Percentiles rank a stretch among this genome's conserved stretches.
Conservation (phyloP, 2,113 vertebrate species). For the Hippocampus guttulatus region DNA sequence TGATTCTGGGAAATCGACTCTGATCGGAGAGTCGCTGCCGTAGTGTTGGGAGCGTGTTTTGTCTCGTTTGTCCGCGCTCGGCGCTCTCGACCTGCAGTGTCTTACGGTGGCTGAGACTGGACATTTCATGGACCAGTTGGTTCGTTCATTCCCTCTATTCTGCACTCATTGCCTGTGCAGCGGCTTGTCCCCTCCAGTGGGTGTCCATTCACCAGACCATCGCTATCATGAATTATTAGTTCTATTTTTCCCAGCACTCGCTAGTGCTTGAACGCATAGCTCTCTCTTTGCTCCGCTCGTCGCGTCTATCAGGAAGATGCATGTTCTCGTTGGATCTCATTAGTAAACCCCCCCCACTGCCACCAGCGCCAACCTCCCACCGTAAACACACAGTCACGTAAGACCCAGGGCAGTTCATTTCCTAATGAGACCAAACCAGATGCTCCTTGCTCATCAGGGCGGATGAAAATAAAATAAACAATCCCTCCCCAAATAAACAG, state of each 20-base stretch:
- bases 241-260: slow-evolving; percentile 7
- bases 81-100: slow-evolving; percentile 12
- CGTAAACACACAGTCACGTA: slow-evolving; percentile 48
- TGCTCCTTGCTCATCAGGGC: slow-evolving; percentile 48
- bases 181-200: slow-evolving; percentile 12
- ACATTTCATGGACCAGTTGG: slow-evolving; percentile 16
- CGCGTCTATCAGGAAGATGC: slow-evolving; percentile 28
- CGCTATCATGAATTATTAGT: slow-evolving; percentile 28
- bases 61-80: not conserved
- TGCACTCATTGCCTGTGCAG: slow-evolving; percentile 5
- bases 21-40: slow-evolving; percentile 11
- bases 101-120: slow-evolving; percentile 18
- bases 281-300: slow-evolving; percentile 8
- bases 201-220: slow-evolving; percentile 22
- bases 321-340: slow-evolving; percentile 48
- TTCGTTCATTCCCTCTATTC: slow-evolving; percentile 4
- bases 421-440: slow-evolving; percentile 60
- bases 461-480: slow-evolving; percentile 22
- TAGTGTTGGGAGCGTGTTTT: slow-evolving; percentile 9
- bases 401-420: slow-evolving; percentile 39
- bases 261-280: slow-evolving; percentile 5
- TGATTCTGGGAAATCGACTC: too few species aligned
- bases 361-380: not conserved
- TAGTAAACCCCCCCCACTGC: slow-evolving; percentile 27
- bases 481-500: not conserved